Conservation (phyloP, 2,888 invertebrate species). For the Drosophila stalkeri region DNA sequence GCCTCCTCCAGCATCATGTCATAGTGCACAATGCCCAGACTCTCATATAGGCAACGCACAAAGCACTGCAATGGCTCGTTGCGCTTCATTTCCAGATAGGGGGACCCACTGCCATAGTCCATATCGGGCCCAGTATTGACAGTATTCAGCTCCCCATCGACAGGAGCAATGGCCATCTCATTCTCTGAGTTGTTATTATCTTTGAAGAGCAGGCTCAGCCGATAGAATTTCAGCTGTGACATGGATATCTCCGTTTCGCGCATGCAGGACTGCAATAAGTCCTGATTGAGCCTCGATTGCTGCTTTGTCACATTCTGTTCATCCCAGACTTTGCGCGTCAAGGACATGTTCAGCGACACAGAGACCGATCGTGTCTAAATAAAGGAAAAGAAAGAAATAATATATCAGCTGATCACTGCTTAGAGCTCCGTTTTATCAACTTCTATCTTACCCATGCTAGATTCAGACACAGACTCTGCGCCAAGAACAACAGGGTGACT, state of each 20-base stretch:
- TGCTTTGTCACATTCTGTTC: slow-evolving; percentile 35
- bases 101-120: slow-evolving; percentile 42
- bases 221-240: slow-evolving; percentile 76
- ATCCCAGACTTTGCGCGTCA: slow-evolving; percentile 60
- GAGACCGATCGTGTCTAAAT: slow-evolving; percentile 65
- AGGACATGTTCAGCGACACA: slow-evolving; percentile 72
- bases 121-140: slow-evolving; percentile 36
- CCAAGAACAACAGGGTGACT: slow-evolving; percentile 21
- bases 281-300: slow-evolving; percentile 45
- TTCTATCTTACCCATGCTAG: slow-evolving; percentile 57
- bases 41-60: slow-evolving; percentile 77
- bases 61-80: slow-evolving; percentile 80
- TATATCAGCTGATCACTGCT: neutral
- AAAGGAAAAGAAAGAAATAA: neutral
- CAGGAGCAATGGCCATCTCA: slow-evolving; percentile 21
- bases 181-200: slow-evolving; percentile 49
- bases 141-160: slow-evolving; percentile 33
- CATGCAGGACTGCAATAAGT: slow-evolving; percentile 74
- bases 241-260: slow-evolving; percentile 79
- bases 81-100: slow-evolving; percentile 48
- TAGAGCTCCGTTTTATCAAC: neutral
- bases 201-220: slow-evolving; percentile 56
- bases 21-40: slow-evolving; percentile 70
- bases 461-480: slow-evolving; percentile 46
- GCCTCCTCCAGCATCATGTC: slow-evolving; percentile 73